Base-by-base conservation (phyloP, 2,888 invertebrate genomes). In the Cheilosia vulpina region DNA sequence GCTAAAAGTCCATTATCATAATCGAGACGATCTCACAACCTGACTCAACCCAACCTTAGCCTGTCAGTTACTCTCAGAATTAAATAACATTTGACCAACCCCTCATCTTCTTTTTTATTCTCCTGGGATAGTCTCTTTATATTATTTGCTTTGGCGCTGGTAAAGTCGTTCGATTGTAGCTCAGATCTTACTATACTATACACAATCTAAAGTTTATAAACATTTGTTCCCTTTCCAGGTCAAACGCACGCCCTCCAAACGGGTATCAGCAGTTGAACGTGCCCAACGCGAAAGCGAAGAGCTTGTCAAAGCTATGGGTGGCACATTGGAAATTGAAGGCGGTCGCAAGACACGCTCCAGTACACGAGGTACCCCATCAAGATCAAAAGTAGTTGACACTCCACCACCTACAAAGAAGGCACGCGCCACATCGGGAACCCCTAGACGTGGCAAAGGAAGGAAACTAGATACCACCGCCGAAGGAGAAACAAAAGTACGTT, bases 241-340 rank as follows among this genome's bases (percentile, higher is more conserved):
- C 73, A 92, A 92, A 88, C 89, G 92, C 34, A 92, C 92, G 2
- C 92, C 92, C 52, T 89, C 89, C 2, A 92, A 92, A 87, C 90
- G 92, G 2, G 89, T 90, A 80, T 90, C 92, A 7, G 91, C 90
- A 34, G 90, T 92, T 83, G 92, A 92, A 87, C 89, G 91, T n/a
- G 92, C 91, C 58, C 92, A 91, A 79, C 90, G 90, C 13, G 92
- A 92, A 88, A 92, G 92, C 55, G 92, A 92, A 77, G 92, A 92
- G 65, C 88, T 92, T 15, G 90, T 92, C 0, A 91, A 92, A 73
- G 91, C 89, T 31, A 90, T 92, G 90, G 92, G 92, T n/a, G 91
- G 92, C 15, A 90, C 88, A 43, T 68, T 92, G 43, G 92, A 92
- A 68, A 87, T 91, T 31, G 92, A 91, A 65, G 91, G 92, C 11